Conservation (phyloP, 1,140 invertebrate genomes). For the Diabrotica undecimpunctata region DNA sequence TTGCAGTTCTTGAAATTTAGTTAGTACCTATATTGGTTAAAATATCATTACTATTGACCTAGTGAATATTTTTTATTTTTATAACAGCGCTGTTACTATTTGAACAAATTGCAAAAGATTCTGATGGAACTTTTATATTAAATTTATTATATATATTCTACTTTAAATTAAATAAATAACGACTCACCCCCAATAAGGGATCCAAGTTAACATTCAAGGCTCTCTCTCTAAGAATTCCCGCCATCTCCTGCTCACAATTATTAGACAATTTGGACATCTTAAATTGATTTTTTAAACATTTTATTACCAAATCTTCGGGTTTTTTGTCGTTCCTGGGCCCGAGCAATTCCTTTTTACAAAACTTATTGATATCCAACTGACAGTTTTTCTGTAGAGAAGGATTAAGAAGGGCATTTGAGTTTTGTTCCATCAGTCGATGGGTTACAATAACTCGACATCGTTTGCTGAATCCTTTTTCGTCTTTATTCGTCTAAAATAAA, state of each 20-base stretch:
- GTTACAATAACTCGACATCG: conserved; percentile 83
- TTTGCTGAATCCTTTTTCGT: conserved; percentile 77
- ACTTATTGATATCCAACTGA: conserved; percentile 66
- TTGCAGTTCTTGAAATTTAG: too few relatives aligned
- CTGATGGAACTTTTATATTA: too few relatives aligned
- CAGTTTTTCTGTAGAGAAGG: conserved; percentile 78
- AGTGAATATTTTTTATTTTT: too few relatives aligned
- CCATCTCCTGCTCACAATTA: conserved; percentile 79
- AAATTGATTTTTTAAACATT: conserved; percentile 74
- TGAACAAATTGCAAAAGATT: too few relatives aligned
- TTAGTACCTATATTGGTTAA: too few relatives aligned
- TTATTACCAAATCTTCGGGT: conserved; percentile 55
- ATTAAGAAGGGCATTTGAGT: conserved; percentile 89
- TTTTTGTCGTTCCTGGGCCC: conserved; percentile 45
- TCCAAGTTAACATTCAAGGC: conserved; percentile 84
- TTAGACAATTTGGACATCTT: conserved; percentile 65
- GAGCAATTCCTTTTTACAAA: conserved; percentile 52
- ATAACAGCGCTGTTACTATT: too few relatives aligned
- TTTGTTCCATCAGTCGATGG: conserved; percentile 88
- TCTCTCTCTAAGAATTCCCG: conserved; percentile 77
- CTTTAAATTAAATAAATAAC: background rate
- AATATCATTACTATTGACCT: too few relatives aligned
- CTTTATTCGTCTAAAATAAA: conserved; percentile 62
- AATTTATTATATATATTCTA: too few relatives aligned
- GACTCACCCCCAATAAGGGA: conserved; percentile 65